Base-by-base conservation (phyloP, 2,888 invertebrate species). In the Micropterix aruncella region DNA sequence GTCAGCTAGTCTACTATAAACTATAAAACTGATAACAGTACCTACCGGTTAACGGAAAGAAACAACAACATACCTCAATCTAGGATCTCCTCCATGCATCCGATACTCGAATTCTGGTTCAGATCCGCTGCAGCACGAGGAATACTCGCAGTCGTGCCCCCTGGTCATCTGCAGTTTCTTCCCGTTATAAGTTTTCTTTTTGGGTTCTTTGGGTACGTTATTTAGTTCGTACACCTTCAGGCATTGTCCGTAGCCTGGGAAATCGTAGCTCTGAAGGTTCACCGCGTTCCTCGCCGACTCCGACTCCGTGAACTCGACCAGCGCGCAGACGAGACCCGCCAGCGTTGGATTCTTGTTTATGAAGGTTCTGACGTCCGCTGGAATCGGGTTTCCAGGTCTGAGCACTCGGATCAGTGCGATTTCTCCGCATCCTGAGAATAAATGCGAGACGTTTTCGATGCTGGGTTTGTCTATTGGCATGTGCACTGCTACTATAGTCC, bases 321-420 rank as follows among this genome's bases (percentile, higher is more conserved):
- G 72, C 14, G 93, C 94, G 62, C 89, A 90, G 59, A 90, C 81
- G 66, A 84, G 79, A 55, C 83, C 83, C 51, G 83, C 84, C 59
- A 93, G 74, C 57, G 88, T 89, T 16, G 92, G 91, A 58, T 91
- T 88, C 59, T 91, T 92, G 57, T 86, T 85, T 55, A 91, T 81
- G 60, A 92, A 90, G 61, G 88, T 89, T 46, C 92, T 79, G 16
- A 93, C 86, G 64, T 94, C 93, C 2, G 89, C 84, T 2, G 94
- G 93, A 43, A 91, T 82, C 7, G 90, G 83, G 65, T 89, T 89
- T 37, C 93, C 92, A 0, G 93, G 92, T 44, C 87, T 74, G 40
- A 94, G 70, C 48, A 94, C 86, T 45, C 94, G 75, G 43, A 95
- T 86, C 36, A 92, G 66, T 2, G 89, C 87, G 38, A 95, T 91